Percentiles rank a stretch among this genome's conserved stretches.
phyloP scores from a whole-genome alignment of 2,888 invertebrate genomes.

The Sipha maydis region DNA sequence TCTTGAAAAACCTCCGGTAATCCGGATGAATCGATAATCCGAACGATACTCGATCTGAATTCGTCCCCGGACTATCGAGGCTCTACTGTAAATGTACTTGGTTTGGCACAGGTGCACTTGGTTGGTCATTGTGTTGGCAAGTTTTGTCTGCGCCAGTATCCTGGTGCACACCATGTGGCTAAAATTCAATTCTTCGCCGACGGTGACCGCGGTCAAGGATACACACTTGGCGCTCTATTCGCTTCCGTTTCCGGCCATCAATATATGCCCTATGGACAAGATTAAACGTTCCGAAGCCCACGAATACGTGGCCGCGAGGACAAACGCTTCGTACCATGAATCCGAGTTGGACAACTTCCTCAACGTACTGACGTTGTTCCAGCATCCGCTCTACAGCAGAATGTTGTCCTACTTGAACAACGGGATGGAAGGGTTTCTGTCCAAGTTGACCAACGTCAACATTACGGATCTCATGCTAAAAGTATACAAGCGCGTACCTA shows the following conservation, averaged over 20 bases:
- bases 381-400: conserved; percentile 64
- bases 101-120: conserved; percentile 63
- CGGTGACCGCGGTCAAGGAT: conserved; percentile 65
- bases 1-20: no score
- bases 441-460: conserved; percentile 64
- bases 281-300: conserved; percentile 65
- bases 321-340: conserved; percentile 59
- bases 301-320: conserved; percentile 62
- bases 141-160: conserved; percentile 64
- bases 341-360: conserved; percentile 63
- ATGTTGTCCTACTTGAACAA: conserved; percentile 64
- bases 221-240: conserved; percentile 65
- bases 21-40: no score
- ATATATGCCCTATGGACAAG: conserved; percentile 65
- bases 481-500: conserved; percentile 49
- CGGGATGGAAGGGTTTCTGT: conserved; percentile 61
- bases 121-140: conserved; percentile 64
- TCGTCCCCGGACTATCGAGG: no score
- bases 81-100: no score
- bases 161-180: conserved; percentile 65
- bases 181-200: conserved; percentile 65
- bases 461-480: conserved; percentile 65
- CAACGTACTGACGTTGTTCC: conserved; percentile 64
- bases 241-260: conserved; percentile 66
- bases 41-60: no score